Percentiles rank a stretch among this genome's conserved stretches.
These are phyloP conservation scores for Cryptomyrus ogoouensis DNA, from an alignment of 2,113 vertebrate species.

Conservation along the genomic window DNA sequence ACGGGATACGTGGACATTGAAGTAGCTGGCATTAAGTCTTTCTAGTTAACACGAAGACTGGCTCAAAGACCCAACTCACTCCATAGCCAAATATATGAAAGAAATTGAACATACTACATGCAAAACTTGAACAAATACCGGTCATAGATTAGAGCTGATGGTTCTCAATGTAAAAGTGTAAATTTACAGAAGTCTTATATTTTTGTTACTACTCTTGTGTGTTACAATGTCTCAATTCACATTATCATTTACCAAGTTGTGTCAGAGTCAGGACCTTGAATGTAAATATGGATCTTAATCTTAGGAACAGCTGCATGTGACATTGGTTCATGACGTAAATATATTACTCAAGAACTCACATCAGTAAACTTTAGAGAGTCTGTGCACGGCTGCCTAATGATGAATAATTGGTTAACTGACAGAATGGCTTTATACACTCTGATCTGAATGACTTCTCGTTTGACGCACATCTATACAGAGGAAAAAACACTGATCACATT, in stretches of 20 bases:
- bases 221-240: not conserved
- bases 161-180: not conserved
- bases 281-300: conserved; percentile 12
- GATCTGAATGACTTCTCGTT: not conserved
- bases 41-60: not conserved
- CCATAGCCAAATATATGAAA: not conserved
- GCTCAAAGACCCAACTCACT: not conserved
- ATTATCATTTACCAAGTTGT: not conserved
- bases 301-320: not conserved
- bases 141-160: not conserved
- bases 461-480: not conserved
- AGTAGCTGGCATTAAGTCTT: not conserved
- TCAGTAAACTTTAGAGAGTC: not conserved
- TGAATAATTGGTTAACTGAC: not conserved
- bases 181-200: not conserved
- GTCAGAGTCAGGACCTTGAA: not conserved
- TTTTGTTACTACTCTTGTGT: not conserved
- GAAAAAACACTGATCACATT: not conserved
- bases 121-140: not conserved
- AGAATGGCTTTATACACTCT: not conserved
- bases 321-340: not conserved
- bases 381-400: not conserved
- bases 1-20: not conserved
- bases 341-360: not conserved
- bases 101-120: not conserved